These are phyloP conservation scores for Squalus acanthias DNA, from an alignment of 2,797 vertebrate genomes.

Conservation along the genomic window DNA sequence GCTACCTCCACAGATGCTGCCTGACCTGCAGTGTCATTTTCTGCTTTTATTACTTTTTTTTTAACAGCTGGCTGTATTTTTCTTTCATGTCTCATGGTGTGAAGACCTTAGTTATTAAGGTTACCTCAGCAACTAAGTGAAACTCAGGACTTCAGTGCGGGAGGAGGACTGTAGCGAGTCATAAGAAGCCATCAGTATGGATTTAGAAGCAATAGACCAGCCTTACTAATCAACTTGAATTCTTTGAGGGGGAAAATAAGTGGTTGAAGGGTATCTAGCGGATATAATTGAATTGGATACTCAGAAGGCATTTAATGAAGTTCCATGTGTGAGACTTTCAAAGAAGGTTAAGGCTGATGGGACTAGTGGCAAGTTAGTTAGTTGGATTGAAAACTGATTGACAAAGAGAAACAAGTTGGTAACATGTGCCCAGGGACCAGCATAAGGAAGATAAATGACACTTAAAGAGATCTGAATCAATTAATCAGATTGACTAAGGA, in stretches of 20 bases:
- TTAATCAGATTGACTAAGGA: not conserved
- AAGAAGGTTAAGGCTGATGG: not conserved
- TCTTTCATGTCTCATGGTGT: too few relatives aligned
- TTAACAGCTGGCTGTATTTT: too few relatives aligned
- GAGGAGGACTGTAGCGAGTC: not conserved
- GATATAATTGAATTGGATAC: not conserved
- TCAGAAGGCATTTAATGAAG: not conserved
- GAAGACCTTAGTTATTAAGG: too few relatives aligned
- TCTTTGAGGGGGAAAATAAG: not conserved
- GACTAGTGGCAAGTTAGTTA: not conserved
- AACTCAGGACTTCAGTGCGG: not conserved
- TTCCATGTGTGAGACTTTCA: not conserved
- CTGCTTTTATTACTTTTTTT: too few relatives aligned
- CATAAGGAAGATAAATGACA: not conserved
- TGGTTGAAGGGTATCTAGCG: not conserved
- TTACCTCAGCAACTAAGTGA: not conserved
- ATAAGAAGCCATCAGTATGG: not conserved
- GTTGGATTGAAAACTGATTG: not conserved
- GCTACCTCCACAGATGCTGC: not conserved
- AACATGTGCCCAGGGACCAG: not conserved
- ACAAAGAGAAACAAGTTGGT: too few relatives aligned
- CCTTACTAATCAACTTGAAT: not conserved
- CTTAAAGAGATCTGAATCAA: not conserved
- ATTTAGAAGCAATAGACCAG: not conserved
- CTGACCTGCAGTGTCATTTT: not conserved